phyloP scores from a whole-genome alignment of 2,113 vertebrate species.

The Hippolais icterina region DNA sequence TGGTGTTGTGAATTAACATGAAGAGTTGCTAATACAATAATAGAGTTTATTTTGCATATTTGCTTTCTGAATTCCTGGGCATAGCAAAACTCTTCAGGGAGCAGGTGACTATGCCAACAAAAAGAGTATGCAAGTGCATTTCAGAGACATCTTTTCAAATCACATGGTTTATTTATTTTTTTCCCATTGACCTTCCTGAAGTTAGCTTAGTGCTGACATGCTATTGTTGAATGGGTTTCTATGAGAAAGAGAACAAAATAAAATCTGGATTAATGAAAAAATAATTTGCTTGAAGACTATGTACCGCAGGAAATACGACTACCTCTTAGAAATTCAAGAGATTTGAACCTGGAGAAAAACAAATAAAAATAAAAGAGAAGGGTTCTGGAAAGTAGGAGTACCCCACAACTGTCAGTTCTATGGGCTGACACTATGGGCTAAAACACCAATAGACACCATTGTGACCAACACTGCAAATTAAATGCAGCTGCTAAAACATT shows the following conservation, averaged over 20 bases:
- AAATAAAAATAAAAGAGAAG: background rate
- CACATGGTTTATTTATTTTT: background rate
- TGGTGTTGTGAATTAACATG: background rate
- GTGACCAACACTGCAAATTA: background rate
- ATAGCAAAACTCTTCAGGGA: background rate
- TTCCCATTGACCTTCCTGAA: background rate
- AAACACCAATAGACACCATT: background rate
- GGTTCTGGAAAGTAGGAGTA: background rate
- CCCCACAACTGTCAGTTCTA: background rate
- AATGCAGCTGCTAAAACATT: background rate
- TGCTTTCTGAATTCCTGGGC: background rate
- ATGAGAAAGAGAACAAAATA: background rate
- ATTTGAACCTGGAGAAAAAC: background rate
- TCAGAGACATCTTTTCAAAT: background rate
- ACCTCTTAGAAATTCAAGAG: rapidly evolving
- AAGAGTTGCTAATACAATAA: background rate
- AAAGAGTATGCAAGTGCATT: background rate
- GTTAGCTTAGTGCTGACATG: background rate
- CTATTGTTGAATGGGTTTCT: background rate
- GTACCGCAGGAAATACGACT: background rate
- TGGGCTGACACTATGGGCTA: background rate
- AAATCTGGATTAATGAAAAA: background rate
- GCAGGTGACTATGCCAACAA: background rate
- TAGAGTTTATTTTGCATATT: background rate
- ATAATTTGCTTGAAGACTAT: background rate